These are phyloP conservation scores for Mythimna vitellina DNA, from an alignment of 2,888 invertebrate genomes.

Conservation along the genomic window DNA sequence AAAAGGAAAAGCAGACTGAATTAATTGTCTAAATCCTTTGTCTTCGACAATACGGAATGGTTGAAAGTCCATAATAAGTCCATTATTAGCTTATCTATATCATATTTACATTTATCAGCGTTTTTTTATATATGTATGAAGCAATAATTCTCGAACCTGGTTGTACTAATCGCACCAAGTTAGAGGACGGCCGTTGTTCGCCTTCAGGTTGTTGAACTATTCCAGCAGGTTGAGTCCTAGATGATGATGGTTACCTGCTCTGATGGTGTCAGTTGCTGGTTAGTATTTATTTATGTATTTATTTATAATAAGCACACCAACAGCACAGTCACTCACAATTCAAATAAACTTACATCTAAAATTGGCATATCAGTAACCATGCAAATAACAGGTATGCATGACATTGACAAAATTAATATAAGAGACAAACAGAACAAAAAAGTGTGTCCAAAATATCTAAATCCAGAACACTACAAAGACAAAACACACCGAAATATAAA, in stretches of 20 bases:
- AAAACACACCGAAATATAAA: too few relatives aligned
- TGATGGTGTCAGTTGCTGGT: constrained; percentile 3
- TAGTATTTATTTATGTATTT: too few relatives aligned
- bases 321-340: too few relatives aligned
- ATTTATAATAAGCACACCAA: too few relatives aligned
- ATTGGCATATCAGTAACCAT: too few relatives aligned
- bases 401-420: too few relatives aligned
- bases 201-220: constrained; percentile 15
- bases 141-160: constrained; percentile 13
- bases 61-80: constrained; percentile 26
- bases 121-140: constrained; percentile 8
- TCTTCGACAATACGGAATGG: constrained; percentile 16
- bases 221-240: neutral
- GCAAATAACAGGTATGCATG: too few relatives aligned
- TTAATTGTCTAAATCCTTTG: constrained; percentile 2
- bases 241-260: neutral
- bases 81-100: constrained; percentile 26
- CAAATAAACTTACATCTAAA: too few relatives aligned
- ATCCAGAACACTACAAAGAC: too few relatives aligned
- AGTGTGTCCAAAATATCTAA: too few relatives aligned
- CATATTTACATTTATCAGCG: constrained; percentile 21
- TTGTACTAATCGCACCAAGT: constrained; percentile 8
- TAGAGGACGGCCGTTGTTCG: constrained; percentile 4
- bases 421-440: too few relatives aligned
- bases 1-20: constrained; percentile 10